A percentile compares a stretch with the other conserved stretches of the same genome.
phyloP scores from a whole-genome alignment of 2,888 invertebrate genomes.

The Rhagonycha lutea region DNA sequence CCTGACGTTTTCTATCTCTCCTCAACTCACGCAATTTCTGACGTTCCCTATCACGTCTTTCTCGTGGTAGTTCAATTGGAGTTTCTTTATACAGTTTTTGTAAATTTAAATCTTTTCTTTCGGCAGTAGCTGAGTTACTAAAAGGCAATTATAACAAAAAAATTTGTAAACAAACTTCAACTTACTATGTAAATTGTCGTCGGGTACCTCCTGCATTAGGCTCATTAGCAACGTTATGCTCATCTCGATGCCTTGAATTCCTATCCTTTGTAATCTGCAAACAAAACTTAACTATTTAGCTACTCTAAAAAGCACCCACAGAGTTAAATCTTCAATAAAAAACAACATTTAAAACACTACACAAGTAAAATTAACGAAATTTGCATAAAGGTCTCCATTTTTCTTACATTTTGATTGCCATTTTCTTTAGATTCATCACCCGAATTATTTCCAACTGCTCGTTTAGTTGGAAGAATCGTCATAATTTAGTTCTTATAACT shows the following conservation, averaged over 20 bases:
- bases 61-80: constrained; percentile 40
- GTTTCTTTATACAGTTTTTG: constrained; percentile 51
- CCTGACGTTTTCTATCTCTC: constrained; percentile 40
- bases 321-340: neutral
- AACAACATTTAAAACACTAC: neutral
- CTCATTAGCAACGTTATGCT: constrained; percentile 41
- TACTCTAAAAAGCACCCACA: neutral
- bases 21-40: constrained; percentile 23
- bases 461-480: constrained; percentile 54
- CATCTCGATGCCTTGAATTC: constrained; percentile 46
- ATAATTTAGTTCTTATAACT: constrained; percentile 34
- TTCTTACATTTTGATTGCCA: constrained; percentile 49
- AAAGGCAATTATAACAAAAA: constrained; percentile 4
- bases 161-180: constrained; percentile 18
- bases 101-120: constrained; percentile 48
- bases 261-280: constrained; percentile 48
- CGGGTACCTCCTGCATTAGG: constrained; percentile 27
- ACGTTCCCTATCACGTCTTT: constrained; percentile 44
- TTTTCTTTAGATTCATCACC: constrained; percentile 50
- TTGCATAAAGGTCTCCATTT: neutral
- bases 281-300: neutral
- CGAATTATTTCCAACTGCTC: constrained; percentile 40
- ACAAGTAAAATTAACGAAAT: neutral
- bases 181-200: constrained; percentile 34
- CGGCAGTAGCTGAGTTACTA: constrained; percentile 39